Percentiles rank a stretch among this genome's conserved stretches.
phyloP scores from a whole-genome alignment of 1,140 invertebrate species.

The Drosophila paulistorum region DNA sequence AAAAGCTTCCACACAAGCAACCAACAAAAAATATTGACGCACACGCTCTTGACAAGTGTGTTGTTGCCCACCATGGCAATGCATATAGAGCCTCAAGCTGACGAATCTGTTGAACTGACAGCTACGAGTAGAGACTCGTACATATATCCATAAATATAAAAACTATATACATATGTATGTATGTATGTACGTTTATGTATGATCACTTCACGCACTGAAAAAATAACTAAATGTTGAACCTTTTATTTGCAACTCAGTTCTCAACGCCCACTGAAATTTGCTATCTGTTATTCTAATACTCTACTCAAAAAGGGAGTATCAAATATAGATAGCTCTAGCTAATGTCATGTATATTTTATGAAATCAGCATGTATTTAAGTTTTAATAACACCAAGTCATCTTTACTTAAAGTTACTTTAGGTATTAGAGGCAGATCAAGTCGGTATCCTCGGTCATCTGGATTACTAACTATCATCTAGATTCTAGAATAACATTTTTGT shows the following conservation, averaged over 20 bases:
- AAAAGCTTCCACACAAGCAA: slow-evolving; percentile 48
- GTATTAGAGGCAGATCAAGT: too few species aligned
- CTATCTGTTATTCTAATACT: slow-evolving; percentile 40
- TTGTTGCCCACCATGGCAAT: slow-evolving; percentile 55
- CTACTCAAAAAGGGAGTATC: slow-evolving; percentile 2
- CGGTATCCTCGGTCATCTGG: too few species aligned
- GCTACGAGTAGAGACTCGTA: neutral
- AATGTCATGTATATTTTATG: too few species aligned
- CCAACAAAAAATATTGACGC: slow-evolving; percentile 20
- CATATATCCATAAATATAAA: neutral
- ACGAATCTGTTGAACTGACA: slow-evolving; percentile 53
- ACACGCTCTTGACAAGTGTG: slow-evolving; percentile 53
- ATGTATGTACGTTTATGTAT: neutral
- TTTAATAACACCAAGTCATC: too few species aligned
- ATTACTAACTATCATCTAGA: too few species aligned
- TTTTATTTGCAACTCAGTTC: slow-evolving; percentile 31
- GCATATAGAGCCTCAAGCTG: slow-evolving; percentile 39
- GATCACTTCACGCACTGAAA: slow-evolving; percentile 12
- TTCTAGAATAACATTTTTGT: too few species aligned
- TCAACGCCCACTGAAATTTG: neutral
- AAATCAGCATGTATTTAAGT: too few species aligned
- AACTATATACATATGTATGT: neutral
- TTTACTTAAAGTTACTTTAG: too few species aligned
- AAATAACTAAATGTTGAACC: slow-evolving; percentile 30
- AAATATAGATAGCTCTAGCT: neutral